Evolutionary conservation across 2,113 vertebrate species (phyloP).

Genomic region (Salvelinus fontinalis): DNA sequence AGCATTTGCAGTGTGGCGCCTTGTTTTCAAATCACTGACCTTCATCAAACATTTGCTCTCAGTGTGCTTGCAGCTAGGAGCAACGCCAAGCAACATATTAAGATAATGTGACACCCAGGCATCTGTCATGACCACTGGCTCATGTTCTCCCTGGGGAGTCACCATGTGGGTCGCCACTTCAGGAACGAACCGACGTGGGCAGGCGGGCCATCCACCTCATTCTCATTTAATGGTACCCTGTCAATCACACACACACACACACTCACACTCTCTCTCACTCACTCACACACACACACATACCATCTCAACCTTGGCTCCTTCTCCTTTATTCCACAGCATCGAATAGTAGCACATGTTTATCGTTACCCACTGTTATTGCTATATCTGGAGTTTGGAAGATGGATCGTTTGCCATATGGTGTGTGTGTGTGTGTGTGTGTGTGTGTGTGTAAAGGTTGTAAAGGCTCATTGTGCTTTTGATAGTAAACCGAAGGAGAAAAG

Average conservation of each 20-base stretch:
- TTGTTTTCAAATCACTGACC: slow-evolving; percentile 60
- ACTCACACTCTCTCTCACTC: too few relatives aligned
- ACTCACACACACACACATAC: too few relatives aligned
- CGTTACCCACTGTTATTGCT: slow-evolving; percentile 2
- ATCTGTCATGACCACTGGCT: slow-evolving; percentile 54
- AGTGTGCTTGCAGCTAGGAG: slow-evolving; percentile 29
- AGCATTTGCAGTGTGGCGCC: slow-evolving; percentile 22
- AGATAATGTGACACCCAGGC: slow-evolving; percentile 60
- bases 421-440: background rate
- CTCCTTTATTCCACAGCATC: slow-evolving; percentile 10
- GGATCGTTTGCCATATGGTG: slow-evolving; percentile 19
- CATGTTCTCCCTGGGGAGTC: slow-evolving; percentile 32
- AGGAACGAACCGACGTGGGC: background rate
- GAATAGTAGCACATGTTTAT: slow-evolving; percentile 15
- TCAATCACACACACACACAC: background rate
- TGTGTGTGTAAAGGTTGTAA: background rate
- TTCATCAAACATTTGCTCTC: slow-evolving; percentile 61
- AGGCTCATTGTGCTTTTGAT: background rate
- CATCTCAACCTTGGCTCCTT: background rate
- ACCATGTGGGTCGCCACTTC: slow-evolving; percentile 32
- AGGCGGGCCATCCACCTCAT: slow-evolving; percentile 11
- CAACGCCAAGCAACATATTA: slow-evolving; percentile 51
- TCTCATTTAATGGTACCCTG: slow-evolving; percentile 20
- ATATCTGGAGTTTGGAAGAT: background rate
- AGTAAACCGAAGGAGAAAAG: background rate